Base-by-base conservation (phyloP, 2,888 invertebrate genomes). In the Deilephila elpenor region DNA sequence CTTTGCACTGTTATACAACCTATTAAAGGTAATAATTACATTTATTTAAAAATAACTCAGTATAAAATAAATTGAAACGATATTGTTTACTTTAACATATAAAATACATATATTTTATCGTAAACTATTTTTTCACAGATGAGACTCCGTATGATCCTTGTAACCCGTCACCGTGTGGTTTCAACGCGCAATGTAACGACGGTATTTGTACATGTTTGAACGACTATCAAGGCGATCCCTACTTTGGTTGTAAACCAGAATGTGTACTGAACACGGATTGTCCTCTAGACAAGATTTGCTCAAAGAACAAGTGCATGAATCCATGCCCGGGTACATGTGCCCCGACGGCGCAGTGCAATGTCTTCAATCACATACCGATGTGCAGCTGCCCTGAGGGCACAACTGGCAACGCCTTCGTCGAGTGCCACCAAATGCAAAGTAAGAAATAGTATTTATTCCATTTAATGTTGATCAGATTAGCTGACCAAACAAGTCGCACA, bases 241-340 rank as follows among this genome's bases (percentile, higher is more conserved):
- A 96, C 83, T 88, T 95, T 51, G 96, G 96, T 32, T 97, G 97
- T 83, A 95, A 96, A 78, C 97, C 97, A 1, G 97, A 98, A 92
- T 98, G 98, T 87, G 95, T 97, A 29, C 95, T 96, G 25, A 98
- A 96, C 86, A 96, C 96, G 72, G 97, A 97, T 79, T 97, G 97
- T 87, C 85, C 96, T 0, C 82, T 94, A 75, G 94, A 96, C 79
- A 96, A 94, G 83, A 96, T 97, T 72, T 98, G 98, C 85, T 95
- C 96, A 59, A 95, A 95, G 80, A 96, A 96, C 83, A 97, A 97
- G 90, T 98, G 98, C 84, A 86, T 93, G 7, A 96, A 97, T 87
- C 97, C 97, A 20, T 97, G 97, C 82, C 95, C 95, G 37, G 96
- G 96, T 80, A 96, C 96, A 70, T 96, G 98, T 88, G 97, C 97